Evolutionary conservation across 2,797 vertebrate genomes (phyloP), one percentile per base, ranked within the genome.

Genomic region (Prunella strophiata): DNA sequence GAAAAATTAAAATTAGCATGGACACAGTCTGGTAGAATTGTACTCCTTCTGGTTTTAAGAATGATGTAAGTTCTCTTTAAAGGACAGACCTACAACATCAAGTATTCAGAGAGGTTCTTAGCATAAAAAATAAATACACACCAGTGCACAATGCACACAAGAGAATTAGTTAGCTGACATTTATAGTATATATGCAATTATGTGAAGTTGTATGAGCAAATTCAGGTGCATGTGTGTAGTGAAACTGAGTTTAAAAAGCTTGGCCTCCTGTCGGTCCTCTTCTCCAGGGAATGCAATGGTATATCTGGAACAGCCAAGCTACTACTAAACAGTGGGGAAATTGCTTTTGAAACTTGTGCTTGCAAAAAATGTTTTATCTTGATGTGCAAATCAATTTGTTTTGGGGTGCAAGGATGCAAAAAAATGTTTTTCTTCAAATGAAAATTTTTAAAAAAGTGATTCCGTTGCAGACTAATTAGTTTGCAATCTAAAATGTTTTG

Each of bases 401-500:
- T 81, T 26, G 10, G 51, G 43, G 82, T 30, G 27, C 80, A 93
- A 91, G 70, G 32, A 88, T 61, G 42, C 63, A 91, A 91, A 79
- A 86, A 79, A 63, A 10, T 7, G 25, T 4, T 87, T 89, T 77
- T 74, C 42, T 67, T 74, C 58, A 71, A 92, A 77, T 91, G 62
- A 86, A 89, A 47, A 2, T 15, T 21, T 30, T 10, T 34, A 59
- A 74, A 61, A 71, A 93, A 36, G 57, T 74, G 65, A n/a, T 91
- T 92, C 43, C 92, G 66, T 66, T 75, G 76, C 36, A 76, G 76
- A 62, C 70, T 75, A 96, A 96, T 94, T 94, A 93, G 76, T 65
- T 74, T 85, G 54, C 91, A 85, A 96, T 92, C 92, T 91, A 91
- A 94, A 96, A 95, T 80, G 85, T 94, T 96, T 93, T 92, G 38